Base-by-base conservation (phyloP, 2,888 invertebrate species). In the Opisthograptis luteolata region DNA sequence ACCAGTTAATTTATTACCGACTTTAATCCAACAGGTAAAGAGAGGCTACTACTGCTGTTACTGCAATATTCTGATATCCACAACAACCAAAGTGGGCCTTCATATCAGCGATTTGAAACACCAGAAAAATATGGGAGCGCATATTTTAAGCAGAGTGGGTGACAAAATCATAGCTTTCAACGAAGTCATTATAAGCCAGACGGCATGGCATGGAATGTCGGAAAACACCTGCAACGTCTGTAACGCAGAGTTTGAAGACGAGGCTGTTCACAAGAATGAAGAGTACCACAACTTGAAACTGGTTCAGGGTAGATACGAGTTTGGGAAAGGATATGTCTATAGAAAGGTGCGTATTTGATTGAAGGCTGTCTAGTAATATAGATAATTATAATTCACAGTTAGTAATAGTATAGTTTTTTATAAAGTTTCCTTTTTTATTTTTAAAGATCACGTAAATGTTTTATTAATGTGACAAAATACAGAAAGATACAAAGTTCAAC, bases 191-290 rank as follows among this genome's bases (percentile, higher is more conserved):
- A 74, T 83, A 9, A 40, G 47, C 1, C 69, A 75, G 0, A 62
- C 58, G 7, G 61, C 77, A 0, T 84, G 82, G 82, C 70, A 81
- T 32, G 79, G 82, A 0, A 45, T 82, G 0, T 58, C 66, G 15
- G 77, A 70, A 0, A 60, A 71, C 13, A 75, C 70, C 0, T 84
- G 83, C 42, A 51, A 63, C 0, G 37, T 82, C n/a, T 84, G 83
- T 46, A 73, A 79, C 22, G 35, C 40, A 0, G 80, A 82, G 28
- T 74, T 76, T 53, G 64, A 67, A 1, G 52, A 74, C 40, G 62
- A 61, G 22, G 53, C 61, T 0, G 45, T 60, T 1, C 83, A 84
- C 25, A 68, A 59, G 28, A 64, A 45, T 0, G 68, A 69, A 5
- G 34, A 59, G 0, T 43, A 28, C 0, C 83, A 84, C 51, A 42